Conservation (phyloP, 2,113 vertebrate genomes). For the Oncorhynchus masou region DNA sequence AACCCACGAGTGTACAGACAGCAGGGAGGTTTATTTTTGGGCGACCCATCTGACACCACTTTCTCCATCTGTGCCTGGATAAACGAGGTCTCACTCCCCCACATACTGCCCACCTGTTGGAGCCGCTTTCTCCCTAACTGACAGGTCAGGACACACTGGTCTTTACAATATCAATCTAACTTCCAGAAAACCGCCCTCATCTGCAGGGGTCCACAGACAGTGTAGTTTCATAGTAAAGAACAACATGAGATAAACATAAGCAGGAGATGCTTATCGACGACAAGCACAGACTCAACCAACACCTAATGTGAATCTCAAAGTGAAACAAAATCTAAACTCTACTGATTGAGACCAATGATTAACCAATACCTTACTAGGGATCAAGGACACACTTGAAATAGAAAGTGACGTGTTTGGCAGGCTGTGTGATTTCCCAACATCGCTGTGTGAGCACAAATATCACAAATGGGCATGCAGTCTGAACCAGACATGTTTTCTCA, state of each 20-base stretch:
- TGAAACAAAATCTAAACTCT: not conserved
- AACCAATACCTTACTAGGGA: not conserved
- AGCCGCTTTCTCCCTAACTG: conserved; percentile 49
- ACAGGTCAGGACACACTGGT: conserved; percentile 42
- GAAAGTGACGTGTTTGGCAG: not conserved
- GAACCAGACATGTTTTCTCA: conserved; percentile 24
- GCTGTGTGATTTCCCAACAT: not conserved
- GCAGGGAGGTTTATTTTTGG: conserved; percentile 59
- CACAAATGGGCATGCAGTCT: not conserved
- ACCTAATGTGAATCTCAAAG: not conserved
- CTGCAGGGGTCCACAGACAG: not conserved
- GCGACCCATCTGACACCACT: conserved; percentile 59
- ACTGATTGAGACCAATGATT: not conserved
- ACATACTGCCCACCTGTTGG: conserved; percentile 55
- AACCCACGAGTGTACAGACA: conserved; percentile 28
- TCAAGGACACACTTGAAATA: not conserved
- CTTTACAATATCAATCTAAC: conserved; percentile 37
- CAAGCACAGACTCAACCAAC: no score
- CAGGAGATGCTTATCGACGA: no score
- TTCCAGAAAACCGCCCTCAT: conserved; percentile 20
- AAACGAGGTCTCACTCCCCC: conserved; percentile 45
- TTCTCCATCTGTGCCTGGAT: conserved; percentile 53
- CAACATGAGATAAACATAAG: no score
- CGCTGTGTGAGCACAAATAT: not conserved
- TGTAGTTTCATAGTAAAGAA: not conserved